phyloP scores from a whole-genome alignment of 92 coral and sea anemone species.

The Parazoanthus atlanticus region DNA sequence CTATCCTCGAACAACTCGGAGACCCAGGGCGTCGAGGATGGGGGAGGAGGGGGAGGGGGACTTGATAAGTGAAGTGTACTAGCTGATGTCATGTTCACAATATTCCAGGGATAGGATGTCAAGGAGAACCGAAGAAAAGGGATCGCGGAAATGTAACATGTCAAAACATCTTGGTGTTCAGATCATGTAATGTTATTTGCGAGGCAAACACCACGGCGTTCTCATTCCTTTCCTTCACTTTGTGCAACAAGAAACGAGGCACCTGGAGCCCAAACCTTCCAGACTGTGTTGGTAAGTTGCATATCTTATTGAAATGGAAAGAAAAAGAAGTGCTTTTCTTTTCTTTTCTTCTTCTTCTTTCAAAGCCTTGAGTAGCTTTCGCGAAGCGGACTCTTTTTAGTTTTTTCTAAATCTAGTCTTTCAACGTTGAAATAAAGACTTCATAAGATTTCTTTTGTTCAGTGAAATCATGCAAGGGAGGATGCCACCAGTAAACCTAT shows the following conservation, averaged over 20 bases:
- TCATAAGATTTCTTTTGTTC: too few species aligned
- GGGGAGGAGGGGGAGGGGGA: too few species aligned
- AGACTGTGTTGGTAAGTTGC: neutral
- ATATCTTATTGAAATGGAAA: too few species aligned
- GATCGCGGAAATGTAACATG: slow-evolving; percentile 5
- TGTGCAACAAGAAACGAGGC: neutral
- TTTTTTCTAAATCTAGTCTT: too few species aligned
- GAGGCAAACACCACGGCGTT: neutral
- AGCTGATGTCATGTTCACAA: neutral
- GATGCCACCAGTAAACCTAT: neutral
- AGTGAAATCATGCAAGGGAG: neutral
- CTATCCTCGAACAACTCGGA: too few species aligned
- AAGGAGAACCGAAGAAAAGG: neutral
- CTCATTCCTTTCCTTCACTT: neutral
- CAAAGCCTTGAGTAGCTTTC: too few species aligned
- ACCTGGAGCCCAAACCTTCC: neutral
- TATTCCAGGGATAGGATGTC: neutral
- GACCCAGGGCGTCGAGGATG: too few species aligned
- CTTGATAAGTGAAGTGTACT: neutral
- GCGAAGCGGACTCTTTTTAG: too few species aligned
- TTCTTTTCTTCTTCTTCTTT: too few species aligned
- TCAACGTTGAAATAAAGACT: too few species aligned
- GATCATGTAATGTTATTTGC: neutral
- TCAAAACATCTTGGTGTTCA: neutral
- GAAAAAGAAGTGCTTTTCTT: too few species aligned